Evolutionary conservation across 2,888 invertebrate species (phyloP), one percentile per base, ranked within the genome.

Genomic region (Latheticus oryzae): DNA sequence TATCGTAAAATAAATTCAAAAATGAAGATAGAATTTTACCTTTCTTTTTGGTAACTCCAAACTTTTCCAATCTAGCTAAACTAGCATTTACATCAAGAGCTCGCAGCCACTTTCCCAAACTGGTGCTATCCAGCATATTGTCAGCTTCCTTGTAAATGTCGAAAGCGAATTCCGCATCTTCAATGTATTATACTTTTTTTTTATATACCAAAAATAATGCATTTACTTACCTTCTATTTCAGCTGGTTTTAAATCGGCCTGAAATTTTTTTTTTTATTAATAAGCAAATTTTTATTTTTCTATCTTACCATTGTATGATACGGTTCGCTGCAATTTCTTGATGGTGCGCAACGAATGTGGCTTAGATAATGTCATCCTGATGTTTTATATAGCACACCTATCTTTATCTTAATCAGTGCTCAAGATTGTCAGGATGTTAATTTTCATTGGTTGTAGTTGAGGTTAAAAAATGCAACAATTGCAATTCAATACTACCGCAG

Each of bases 1-100:
- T 35, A 21, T 2, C 9, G 12, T 24, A n/a, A 12, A 12, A 8
- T 9, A 11, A 9, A 28, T 3, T 11, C 1, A 33, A 9, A 1
- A 19, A 7, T 19, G 28, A 15, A 15, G 11, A 9, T 28, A 5
- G 26, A 35, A 17, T 47, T 33, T 42, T 42, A 69, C 71, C 69
- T 63, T 50, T 40, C 60, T 70, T 95, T 84, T 94, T 91, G 80
- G 94, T 91, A 73, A 94, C 94, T 63, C 97, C 96, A 78, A 95
- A 83, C 78, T 97, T 96, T 81, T 93, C 91, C 74, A 97, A 87
- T 76, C 90, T 86, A 65, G 92, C 93, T 78, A 90, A 81, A 76
- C 96, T 97, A 74, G 97, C 97, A 86, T 97, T 97, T 75, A 92
- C 84, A 83, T 94, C 93, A 74, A 96, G 85, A 71, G 95, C 93